These are phyloP conservation scores for Burhinus oedicnemus DNA, from an alignment of 2,113 vertebrate genomes.

Conservation along the genomic window DNA sequence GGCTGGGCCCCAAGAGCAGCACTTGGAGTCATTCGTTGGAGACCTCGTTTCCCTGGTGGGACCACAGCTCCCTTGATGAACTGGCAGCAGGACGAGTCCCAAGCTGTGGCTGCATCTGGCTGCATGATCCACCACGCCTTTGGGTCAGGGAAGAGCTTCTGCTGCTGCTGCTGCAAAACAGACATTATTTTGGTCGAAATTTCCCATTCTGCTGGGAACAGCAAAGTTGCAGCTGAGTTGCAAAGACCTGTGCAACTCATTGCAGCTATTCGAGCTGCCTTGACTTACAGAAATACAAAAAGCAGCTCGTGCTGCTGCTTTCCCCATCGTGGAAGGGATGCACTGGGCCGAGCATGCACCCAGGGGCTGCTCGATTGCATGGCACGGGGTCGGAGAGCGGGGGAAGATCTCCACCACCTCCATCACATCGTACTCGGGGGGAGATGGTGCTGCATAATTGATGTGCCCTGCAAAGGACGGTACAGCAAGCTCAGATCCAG, in stretches of 20 bases:
- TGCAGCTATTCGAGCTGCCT: not conserved
- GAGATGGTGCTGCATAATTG: not conserved
- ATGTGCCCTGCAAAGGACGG: not conserved
- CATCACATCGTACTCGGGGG: fast-evolving
- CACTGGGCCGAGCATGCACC: not conserved
- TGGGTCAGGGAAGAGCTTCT: not conserved
- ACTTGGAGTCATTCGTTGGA: not conserved
- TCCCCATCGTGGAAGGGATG: fast-evolving
- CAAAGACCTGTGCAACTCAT: not conserved
- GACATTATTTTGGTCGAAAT: not conserved
- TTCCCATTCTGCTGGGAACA: not conserved
- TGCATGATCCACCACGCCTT: not conserved
- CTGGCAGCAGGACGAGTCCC: not conserved
- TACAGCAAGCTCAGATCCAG: not conserved
- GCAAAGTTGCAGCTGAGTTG: not conserved
- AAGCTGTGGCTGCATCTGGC: not conserved
- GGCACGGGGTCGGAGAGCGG: fast-evolving
- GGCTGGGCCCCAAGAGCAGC: not conserved
- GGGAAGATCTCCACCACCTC: not conserved
- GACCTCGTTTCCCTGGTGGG: not conserved
- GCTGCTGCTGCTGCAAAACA: no score
- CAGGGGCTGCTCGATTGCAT: fast-evolving
- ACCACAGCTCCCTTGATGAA: not conserved
- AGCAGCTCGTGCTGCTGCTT: not conserved
- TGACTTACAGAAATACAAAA: fast-evolving